Conservation (phyloP, 2,113 vertebrate species). For the Euleptes europaea region DNA sequence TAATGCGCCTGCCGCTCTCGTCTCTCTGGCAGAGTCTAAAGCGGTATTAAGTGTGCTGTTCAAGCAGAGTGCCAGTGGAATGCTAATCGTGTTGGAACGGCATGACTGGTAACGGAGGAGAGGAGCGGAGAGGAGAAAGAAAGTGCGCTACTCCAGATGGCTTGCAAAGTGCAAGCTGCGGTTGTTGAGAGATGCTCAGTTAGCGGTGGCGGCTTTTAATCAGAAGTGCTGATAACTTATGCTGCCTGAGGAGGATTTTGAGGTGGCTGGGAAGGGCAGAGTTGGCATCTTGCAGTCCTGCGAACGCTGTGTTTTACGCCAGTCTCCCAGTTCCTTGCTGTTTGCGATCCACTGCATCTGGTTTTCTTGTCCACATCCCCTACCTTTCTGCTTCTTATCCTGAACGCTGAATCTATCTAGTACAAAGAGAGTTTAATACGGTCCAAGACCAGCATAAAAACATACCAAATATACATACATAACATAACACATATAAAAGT, state of each 20-base stretch:
- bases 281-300: neutral
- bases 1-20: conserved; percentile 55
- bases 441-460: too few species aligned
- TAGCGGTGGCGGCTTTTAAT: conserved; percentile 12
- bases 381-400: neutral
- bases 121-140: neutral
- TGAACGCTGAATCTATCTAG: neutral
- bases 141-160: neutral
- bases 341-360: neutral
- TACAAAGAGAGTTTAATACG: too few species aligned
- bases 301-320: neutral
- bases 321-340: neutral
- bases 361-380: neutral
- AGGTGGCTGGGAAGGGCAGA: neutral
- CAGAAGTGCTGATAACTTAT: neutral
- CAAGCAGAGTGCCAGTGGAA: conserved; percentile 31
- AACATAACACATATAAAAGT: too few species aligned
- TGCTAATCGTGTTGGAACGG: neutral
- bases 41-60: conserved; percentile 44
- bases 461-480: too few species aligned
- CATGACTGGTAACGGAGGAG: neutral
- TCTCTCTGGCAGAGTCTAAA: conserved; percentile 50
- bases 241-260: neutral
- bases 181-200: conserved; percentile 40
- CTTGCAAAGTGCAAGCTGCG: neutral